Percentiles rank a stretch among this genome's conserved stretches.
Evolutionary conservation across 2,113 vertebrate genomes (phyloP).

Genomic region (Oreotrochilus melanogaster): DNA sequence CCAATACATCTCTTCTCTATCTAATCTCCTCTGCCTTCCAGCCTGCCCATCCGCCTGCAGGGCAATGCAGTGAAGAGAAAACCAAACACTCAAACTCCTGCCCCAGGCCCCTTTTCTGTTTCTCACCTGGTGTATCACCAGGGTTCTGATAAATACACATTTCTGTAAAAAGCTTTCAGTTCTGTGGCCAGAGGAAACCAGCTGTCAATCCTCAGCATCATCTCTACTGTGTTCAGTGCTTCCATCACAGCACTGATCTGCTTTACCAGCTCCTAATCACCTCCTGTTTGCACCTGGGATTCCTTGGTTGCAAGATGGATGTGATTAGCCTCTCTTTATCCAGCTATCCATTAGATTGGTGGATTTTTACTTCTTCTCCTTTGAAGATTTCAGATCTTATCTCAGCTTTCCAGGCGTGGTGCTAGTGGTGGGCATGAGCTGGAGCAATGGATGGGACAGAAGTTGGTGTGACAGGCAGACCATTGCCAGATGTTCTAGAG

Average conservation of each 20-base stretch:
- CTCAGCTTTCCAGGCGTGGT: neutral
- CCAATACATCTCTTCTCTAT: slow-evolving; percentile 7
- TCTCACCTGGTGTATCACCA: neutral
- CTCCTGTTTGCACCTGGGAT: neutral
- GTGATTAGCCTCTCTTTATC: neutral
- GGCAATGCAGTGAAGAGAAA: neutral
- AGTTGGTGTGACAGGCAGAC: neutral
- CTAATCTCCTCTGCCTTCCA: neutral
- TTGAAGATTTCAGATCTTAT: neutral
- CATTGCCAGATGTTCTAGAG: neutral
- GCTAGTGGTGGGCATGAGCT: neutral
- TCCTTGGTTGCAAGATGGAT: neutral
- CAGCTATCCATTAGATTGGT: neutral
- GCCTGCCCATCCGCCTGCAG: neutral
- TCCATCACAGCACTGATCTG: neutral
- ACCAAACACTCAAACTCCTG: neutral
- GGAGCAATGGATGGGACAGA: neutral
- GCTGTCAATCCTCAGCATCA: neutral
- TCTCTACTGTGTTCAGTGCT: neutral
- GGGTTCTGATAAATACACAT: neutral
- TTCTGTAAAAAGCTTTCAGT: neutral
- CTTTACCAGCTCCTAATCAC: neutral
- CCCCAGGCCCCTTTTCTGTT: neutral
- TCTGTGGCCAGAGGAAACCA: neutral
- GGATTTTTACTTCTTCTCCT: neutral